Conservation (phyloP, 2,797 vertebrate genomes). For the Pteropus rufus region DNA sequence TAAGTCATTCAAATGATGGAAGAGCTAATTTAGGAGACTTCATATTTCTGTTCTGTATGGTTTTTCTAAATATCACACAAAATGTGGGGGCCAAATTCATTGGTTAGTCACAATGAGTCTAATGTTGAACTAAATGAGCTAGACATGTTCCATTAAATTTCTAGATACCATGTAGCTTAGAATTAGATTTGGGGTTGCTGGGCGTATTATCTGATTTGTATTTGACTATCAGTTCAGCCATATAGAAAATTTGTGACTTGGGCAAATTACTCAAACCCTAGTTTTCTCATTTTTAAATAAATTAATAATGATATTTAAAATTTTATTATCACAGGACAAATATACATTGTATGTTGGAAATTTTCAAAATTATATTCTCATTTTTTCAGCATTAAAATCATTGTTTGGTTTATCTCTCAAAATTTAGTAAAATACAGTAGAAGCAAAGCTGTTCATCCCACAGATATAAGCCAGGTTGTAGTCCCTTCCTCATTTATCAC, state of each 20-base stretch:
- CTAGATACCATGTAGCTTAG: not conserved
- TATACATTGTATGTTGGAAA: not conserved
- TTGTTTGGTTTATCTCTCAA: not conserved
- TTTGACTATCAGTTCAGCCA: not conserved
- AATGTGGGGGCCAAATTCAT: not conserved
- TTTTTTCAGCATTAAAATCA: not conserved
- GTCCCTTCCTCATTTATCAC: not conserved
- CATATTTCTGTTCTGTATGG: not conserved
- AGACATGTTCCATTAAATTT: not conserved
- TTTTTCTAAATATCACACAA: not conserved
- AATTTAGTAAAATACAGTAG: not conserved
- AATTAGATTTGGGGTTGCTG: not conserved
- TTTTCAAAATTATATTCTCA: not conserved
- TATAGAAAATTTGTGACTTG: not conserved
- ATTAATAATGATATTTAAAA: not conserved
- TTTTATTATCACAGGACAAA: not conserved
- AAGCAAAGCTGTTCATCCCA: not conserved
- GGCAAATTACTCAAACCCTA: not conserved
- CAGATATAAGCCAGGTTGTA: no score
- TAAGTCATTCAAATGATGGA: conserved; percentile 24
- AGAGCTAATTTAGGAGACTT: conserved; percentile 31
- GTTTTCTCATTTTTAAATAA: conserved; percentile 25
- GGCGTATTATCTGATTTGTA: not conserved
- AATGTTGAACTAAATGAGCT: conserved; percentile 4
- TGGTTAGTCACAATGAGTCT: not conserved